phyloP scores from a whole-genome alignment of 2,797 vertebrate species.

The Phrynocephalus forsythii region DNA sequence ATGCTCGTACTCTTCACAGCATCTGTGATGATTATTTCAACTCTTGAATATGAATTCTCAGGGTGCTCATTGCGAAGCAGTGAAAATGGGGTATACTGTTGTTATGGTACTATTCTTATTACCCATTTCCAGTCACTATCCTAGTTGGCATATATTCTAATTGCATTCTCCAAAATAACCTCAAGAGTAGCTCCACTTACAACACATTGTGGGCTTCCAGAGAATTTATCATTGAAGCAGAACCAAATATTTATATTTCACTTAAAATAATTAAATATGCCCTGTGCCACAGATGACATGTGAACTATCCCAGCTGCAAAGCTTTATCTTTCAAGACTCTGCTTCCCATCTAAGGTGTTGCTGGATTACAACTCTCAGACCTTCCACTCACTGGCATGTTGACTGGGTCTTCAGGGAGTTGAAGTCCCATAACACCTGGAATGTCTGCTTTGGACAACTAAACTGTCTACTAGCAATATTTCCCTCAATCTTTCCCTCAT shows the following conservation, averaged over 20 bases:
- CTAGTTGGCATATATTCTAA: background rate
- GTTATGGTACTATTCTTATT: background rate
- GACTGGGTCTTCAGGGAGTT: too few relatives aligned
- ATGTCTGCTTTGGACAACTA: too few relatives aligned
- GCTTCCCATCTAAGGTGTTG: background rate
- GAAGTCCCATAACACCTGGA: too few relatives aligned
- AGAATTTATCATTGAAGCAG: background rate
- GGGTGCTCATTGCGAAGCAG: background rate
- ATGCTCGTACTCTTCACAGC: background rate
- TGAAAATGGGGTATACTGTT: background rate
- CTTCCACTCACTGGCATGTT: background rate
- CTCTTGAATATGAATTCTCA: too few relatives aligned
- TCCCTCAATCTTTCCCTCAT: too few relatives aligned
- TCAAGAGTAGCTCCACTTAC: background rate
- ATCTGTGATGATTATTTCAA: background rate
- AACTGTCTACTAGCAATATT: too few relatives aligned
- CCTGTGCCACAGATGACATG: background rate
- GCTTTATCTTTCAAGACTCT: background rate
- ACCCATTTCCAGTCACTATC: background rate
- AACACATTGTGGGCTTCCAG: background rate
- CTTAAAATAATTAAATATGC: background rate
- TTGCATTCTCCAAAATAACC: background rate
- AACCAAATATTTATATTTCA: background rate
- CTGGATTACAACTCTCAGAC: background rate
- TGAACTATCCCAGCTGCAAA: background rate